phyloP scores from a whole-genome alignment of 2,797 vertebrate species.

The Thaleichthys pacificus region DNA sequence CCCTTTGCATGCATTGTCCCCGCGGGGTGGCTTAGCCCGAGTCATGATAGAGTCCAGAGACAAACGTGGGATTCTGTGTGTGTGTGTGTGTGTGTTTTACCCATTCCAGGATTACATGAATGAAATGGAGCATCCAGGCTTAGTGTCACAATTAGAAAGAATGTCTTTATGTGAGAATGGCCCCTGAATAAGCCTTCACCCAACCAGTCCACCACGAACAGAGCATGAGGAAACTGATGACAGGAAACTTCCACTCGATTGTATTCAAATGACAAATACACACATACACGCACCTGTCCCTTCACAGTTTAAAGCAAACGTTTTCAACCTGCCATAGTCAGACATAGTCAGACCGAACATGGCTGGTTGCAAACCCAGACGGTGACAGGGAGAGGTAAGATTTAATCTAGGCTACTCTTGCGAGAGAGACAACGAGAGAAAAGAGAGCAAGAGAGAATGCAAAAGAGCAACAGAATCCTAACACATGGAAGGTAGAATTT shows the following conservation, averaged over 20 bases:
- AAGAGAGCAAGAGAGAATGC: not conserved
- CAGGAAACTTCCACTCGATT: not conserved
- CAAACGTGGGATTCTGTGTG: not conserved
- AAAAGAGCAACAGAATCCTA: not conserved
- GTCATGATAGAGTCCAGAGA: not conserved
- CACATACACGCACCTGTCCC: not conserved
- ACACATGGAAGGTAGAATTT: not conserved
- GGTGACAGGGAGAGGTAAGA: no score
- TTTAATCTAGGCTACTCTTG: no score
- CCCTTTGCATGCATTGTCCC: not conserved
- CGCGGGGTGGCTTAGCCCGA: not conserved
- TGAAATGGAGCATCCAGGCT: conserved; percentile 6
- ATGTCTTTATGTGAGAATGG: not conserved
- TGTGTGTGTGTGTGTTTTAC: not conserved
- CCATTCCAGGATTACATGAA: conserved; percentile 8
- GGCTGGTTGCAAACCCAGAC: not conserved
- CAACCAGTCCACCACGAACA: not conserved
- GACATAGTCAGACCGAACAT: not conserved
- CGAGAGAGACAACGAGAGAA: not conserved
- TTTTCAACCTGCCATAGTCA: not conserved
- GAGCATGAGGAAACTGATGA: not conserved
- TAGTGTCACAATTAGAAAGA: conserved; percentile 7
- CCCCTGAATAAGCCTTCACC: not conserved
- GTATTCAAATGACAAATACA: not conserved
- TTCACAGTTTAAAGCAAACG: not conserved